Evolutionary conservation across 2,113 vertebrate species (phyloP), one percentile per base, ranked within the genome.

Genomic region (Chaenocephalus aceratus): DNA sequence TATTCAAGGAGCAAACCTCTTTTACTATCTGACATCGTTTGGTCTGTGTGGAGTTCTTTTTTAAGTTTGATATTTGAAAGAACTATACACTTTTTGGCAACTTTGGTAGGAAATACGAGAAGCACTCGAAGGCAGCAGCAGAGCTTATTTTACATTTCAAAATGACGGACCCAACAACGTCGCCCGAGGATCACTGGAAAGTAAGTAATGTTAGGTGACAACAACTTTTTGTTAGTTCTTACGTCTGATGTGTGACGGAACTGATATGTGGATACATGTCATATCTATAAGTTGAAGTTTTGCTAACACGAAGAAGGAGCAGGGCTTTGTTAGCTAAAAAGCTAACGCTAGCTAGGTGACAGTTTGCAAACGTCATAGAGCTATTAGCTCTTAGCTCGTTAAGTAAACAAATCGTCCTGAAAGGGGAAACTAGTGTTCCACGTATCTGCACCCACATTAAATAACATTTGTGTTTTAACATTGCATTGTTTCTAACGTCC

Each of bases 151-250:
- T 65, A 74, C 60, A 0, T 85, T 87, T 46, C 87, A 94, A 94
- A 80, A 95, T 95, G 95, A 94, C 94, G 81, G 95, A 95, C 57
- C 91, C 92, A 2, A 89, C 90, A 6, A 84, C 90, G 67, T 94
- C 93, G 51, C 91, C 93, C 0, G 95, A 95, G 56, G 93, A 95
- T 44, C 93, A 92, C 58, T 94, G 94, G 94, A 94, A 93, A 91
- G 95, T 95, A 88, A 88, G 91, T 23, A 3, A 49, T 49, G 14
- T 74, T 36, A 61, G 49, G 14, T 46, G 65, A 59, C 26, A 0
- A 41, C 1, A 15, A 34, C 57, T 56, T 46, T 79, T 6, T 1
- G 3, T 6, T 18, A 6, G 41, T 1, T 51, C 10, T 3, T 3
- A 7, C 4, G 3, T 63, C 13, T 62, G n/a, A 9, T 1, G 1